Evolutionary conservation across 2,113 vertebrate species (phyloP).

Genomic region (Asarcornis scutulata): DNA sequence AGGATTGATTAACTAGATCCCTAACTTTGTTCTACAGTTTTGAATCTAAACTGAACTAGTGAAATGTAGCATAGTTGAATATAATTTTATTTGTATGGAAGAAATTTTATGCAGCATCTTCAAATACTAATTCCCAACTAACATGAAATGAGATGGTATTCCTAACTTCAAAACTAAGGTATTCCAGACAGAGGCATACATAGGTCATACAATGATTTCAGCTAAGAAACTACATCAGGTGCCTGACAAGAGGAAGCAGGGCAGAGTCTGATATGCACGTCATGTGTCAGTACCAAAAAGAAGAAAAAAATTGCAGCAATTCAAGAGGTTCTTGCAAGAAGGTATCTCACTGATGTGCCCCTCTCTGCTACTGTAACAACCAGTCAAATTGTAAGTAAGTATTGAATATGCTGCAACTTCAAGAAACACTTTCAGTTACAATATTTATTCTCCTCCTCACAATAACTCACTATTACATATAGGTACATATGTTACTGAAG

Average conservation of each 20-base stretch:
- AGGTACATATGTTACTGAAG: background rate
- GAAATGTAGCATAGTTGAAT: background rate
- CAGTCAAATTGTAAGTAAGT: background rate
- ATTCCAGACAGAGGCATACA: accelerated
- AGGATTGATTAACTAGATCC: background rate
- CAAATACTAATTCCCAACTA: background rate
- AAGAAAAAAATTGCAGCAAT: background rate
- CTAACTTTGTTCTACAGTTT: background rate
- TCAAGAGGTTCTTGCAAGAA: background rate
- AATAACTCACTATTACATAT: background rate
- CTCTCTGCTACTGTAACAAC: no score
- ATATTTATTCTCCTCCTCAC: background rate
- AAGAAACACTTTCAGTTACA: background rate
- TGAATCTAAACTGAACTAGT: background rate
- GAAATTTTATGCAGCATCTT: background rate
- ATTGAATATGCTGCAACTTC: background rate
- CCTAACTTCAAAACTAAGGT: background rate
- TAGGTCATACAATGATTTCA: background rate
- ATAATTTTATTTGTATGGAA: background rate
- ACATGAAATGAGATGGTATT: background rate
- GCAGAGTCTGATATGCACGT: background rate
- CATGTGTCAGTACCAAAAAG: background rate
- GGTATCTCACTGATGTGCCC: background rate
- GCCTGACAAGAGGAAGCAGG: background rate
- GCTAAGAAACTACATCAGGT: background rate